Conservation (phyloP, 53 echinoderm and acorn worm genomes). For the Echinometra lucunter region DNA sequence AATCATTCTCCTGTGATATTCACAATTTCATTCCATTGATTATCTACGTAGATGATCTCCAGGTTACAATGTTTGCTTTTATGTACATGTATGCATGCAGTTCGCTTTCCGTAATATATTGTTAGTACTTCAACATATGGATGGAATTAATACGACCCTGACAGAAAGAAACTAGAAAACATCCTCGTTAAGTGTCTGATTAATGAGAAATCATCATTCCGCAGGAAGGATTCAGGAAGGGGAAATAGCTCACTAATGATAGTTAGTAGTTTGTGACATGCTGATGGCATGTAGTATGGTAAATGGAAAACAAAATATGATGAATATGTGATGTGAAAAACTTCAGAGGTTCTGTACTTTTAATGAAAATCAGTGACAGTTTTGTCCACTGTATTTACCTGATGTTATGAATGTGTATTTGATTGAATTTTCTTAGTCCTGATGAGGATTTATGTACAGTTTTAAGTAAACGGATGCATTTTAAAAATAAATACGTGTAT, state of each 20-base stretch:
- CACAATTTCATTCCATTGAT: no score
- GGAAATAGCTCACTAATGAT: constrained; percentile 1
- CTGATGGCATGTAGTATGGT: background rate
- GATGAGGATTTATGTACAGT: background rate
- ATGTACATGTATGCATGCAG: background rate
- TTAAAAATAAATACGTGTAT: no score
- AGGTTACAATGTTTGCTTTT: no score
- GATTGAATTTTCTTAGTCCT: background rate
- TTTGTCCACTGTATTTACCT: background rate
- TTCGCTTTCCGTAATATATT: background rate
- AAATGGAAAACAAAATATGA: background rate
- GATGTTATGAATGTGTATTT: background rate
- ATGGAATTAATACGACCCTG: background rate
- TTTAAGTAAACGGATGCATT: no score
- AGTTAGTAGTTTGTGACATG: background rate
- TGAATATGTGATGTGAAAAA: background rate
- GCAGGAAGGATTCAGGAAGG: background rate
- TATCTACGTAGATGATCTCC: no score
- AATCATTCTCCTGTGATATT: no score
- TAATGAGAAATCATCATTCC: background rate
- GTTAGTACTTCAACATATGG: background rate
- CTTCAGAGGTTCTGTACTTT: background rate
- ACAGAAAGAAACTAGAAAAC: no score
- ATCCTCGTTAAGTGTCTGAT: background rate
- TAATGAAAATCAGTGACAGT: background rate